These are phyloP conservation scores for Sparidentex hasta DNA, from an alignment of 2,797 vertebrate genomes.

Conservation along the genomic window DNA sequence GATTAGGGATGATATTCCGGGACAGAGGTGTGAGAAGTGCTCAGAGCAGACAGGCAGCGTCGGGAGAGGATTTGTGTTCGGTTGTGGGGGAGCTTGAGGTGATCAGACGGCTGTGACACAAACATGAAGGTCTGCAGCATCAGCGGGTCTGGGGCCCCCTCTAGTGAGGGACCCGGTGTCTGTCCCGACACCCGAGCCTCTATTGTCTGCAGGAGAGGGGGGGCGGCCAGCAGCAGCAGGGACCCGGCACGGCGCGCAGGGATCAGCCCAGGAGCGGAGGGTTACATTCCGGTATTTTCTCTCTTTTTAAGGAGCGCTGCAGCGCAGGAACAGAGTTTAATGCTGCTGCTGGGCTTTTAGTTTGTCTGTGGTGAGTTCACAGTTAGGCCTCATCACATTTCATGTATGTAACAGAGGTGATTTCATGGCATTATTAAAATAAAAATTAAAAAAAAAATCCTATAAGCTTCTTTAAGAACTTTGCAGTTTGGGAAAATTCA, in stretches of 20 bases:
- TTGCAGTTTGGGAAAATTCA: not conserved
- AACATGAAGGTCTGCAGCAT: constrained; percentile 42
- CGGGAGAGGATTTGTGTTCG: constrained; percentile 34
- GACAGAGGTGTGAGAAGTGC: constrained; percentile 14
- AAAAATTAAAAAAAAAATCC: no score
- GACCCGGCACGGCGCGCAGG: not conserved
- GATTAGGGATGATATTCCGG: not conserved
- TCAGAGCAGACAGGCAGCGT: constrained; percentile 15
- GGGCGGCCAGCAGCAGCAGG: constrained; percentile 25
- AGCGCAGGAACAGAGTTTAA: not conserved
- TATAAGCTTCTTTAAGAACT: no score
- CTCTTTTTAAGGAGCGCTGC: not conserved
- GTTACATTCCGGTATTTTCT: not conserved
- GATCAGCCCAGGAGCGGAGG: constrained; percentile 4
- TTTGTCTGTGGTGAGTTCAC: not conserved
- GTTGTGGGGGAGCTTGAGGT: constrained; percentile 29
- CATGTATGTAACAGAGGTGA: not conserved
- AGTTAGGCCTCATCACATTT: not conserved
- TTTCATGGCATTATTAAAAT: not conserved
- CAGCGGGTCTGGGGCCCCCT: constrained; percentile 82
- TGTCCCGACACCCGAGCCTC: constrained; percentile 60
- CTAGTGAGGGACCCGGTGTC: constrained; percentile 81
- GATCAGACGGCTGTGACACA: constrained; percentile 45
- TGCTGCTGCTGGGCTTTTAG: not conserved
- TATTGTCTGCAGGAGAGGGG: constrained; percentile 72